These are phyloP conservation scores for Saccostrea echinata DNA, from an alignment of 1,140 invertebrate genomes.

Conservation along the genomic window DNA sequence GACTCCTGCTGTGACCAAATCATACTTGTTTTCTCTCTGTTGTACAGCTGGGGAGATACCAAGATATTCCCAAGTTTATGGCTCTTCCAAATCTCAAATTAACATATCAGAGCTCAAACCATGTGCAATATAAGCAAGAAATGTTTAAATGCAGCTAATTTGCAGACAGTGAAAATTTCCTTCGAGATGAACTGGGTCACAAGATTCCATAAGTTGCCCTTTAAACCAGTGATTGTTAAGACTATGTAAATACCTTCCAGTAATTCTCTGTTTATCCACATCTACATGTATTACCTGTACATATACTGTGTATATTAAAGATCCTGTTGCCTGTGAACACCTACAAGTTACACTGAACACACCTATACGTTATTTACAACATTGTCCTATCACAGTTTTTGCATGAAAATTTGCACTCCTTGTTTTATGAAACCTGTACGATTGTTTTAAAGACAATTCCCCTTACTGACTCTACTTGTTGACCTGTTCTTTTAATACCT, in stretches of 20 bases:
- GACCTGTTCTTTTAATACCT: background rate
- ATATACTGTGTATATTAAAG: slow-evolving; percentile 3
- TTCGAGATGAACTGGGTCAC: slow-evolving; percentile 22
- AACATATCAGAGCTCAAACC: background rate
- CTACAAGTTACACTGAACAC: background rate
- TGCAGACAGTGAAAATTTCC: slow-evolving; percentile 13
- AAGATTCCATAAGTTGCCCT: slow-evolving; percentile 31
- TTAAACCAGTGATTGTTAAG: slow-evolving; percentile 25
- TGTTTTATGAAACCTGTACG: background rate
- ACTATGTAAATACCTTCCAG: slow-evolving; percentile 14
- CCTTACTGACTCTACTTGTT: background rate
- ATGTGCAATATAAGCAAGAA: slow-evolving; percentile 7
- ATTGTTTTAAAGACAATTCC: background rate
- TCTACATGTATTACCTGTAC: slow-evolving; percentile 28
- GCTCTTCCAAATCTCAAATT: slow-evolving; percentile 21
- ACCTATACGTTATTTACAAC: background rate
- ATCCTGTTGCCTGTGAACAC: slow-evolving; percentile 10
- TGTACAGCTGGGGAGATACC: background rate
- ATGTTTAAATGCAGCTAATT: slow-evolving; percentile 22
- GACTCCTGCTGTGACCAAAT: slow-evolving; percentile 19
- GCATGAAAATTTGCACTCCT: background rate
- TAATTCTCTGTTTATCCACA: slow-evolving; percentile 28
- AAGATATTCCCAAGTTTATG: slow-evolving; percentile 1
- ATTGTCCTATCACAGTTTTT: background rate
- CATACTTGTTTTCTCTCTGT: slow-evolving; percentile 25